Evolutionary conservation across 2,797 vertebrate genomes (phyloP), one percentile per base, ranked within the genome.

Genomic region (Sebastes alutus): DNA sequence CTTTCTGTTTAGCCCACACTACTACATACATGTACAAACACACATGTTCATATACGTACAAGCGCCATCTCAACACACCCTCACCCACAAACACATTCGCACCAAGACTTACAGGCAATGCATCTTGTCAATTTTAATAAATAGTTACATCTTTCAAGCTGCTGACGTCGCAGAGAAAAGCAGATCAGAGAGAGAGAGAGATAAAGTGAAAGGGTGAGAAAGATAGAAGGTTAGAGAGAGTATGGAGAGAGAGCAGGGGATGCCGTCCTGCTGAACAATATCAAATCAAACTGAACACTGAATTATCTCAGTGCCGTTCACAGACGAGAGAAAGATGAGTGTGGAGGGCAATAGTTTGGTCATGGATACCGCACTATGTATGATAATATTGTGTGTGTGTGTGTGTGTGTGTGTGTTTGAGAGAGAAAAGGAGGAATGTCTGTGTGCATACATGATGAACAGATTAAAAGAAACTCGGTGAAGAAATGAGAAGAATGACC

Each of bases 71-170:
- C 18, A 61, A 80, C 80, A 61, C 76, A 46, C 46, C 54, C 54
- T 10, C 74, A 69, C 42, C 4, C 78, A 63, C 67, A 65, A 7
- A 84, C 82, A 78, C 80, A 64, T 46, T 74, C 81, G 71, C 82
- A 72, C 72, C 54, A 30, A 80, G 66, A 78, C 89, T 78, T 62
- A 58, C 33, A 81, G 67, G 82, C 84, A 90, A 93, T 92, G 91
- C 86, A 93, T 91, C 90, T 91, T 93, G 94, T 94, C 94, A 89
- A 83, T 90, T 89, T 87, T 90, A 92, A 95, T 95, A 89, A 92
- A 93, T 65, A 72, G 80, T 88, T 90, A 92, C 93, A 94, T 94
- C 86, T 86, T 88, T 94, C 94, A 95, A 77, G 69, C 82, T 38
- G 67, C 83, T 87, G 90, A 91, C 52, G 35, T 86, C 12, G 73